phyloP scores from a whole-genome alignment of 1,140 invertebrate genomes.

The Notospermus geniculatus region DNA sequence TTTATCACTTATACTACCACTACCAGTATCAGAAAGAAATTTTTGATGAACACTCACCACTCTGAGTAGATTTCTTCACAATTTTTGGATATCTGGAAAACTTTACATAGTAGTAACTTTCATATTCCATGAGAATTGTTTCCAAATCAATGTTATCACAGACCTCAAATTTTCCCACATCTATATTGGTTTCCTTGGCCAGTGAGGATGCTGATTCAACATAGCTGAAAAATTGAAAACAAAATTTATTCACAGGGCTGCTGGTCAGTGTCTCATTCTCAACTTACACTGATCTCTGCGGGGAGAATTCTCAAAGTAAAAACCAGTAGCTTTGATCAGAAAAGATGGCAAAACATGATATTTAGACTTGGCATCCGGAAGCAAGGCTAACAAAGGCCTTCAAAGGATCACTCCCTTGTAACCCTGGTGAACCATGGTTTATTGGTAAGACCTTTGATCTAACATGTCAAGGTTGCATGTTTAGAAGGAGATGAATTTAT shows the following conservation, averaged over 20 bases:
- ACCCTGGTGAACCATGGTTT: too few species aligned
- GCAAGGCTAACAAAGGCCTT: too few species aligned
- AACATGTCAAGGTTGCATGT: too few species aligned
- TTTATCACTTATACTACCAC: background rate
- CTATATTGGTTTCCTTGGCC: slow-evolving; percentile 66
- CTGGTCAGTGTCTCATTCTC: background rate
- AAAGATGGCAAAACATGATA: too few species aligned
- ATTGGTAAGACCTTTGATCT: too few species aligned
- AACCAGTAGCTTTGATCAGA: too few species aligned
- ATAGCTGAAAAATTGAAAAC: slow-evolving; percentile 54
- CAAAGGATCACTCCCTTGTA: too few species aligned
- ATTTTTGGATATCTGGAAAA: slow-evolving; percentile 84
- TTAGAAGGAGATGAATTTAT: too few species aligned
- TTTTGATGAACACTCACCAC: slow-evolving; percentile 35
- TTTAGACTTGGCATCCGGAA: too few species aligned
- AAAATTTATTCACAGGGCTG: background rate
- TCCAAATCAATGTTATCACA: slow-evolving; percentile 91
- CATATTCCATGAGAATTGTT: slow-evolving; percentile 83
- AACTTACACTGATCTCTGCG: background rate
- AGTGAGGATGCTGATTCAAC: slow-evolving; percentile 64
- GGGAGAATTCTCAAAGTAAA: background rate
- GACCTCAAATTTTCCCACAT: slow-evolving; percentile 69
- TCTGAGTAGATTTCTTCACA: slow-evolving; percentile 60
- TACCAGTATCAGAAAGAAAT: background rate
- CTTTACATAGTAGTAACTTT: slow-evolving; percentile 78